A percentile compares a stretch with the other conserved stretches of the same genome.
Conservation (phyloP, 2,888 invertebrate species). For the Epistrophella euchroma region DNA sequence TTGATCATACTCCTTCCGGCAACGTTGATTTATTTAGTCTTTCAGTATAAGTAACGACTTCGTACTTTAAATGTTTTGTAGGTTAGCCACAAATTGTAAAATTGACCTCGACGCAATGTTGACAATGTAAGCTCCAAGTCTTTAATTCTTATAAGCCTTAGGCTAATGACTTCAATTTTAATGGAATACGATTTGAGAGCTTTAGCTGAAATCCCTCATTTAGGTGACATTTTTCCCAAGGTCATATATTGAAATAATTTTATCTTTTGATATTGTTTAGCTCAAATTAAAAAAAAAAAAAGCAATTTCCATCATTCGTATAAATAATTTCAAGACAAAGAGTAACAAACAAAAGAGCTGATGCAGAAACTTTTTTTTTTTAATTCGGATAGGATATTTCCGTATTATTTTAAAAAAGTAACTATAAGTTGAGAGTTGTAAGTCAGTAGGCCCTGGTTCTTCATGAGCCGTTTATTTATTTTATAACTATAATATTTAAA, state of each 20-base stretch:
- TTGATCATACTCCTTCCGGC: conserved; percentile 14
- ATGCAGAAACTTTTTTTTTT: neutral
- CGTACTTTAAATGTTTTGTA: neutral
- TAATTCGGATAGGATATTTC: too few species aligned
- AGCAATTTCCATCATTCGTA: too few species aligned
- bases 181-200: neutral
- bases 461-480: too few species aligned
- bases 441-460: too few species aligned
- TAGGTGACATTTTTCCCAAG: neutral
- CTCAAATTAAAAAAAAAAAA: too few species aligned
- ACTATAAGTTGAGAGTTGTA: too few species aligned
- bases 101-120: neutral
- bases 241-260: neutral
- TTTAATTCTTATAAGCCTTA: neutral
- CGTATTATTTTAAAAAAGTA: too few species aligned
- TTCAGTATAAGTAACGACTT: neutral
- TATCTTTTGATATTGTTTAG: neutral
- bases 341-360: conserved; percentile 24
- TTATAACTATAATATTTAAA: too few species aligned
- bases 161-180: neutral
- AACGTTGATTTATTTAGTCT: conserved; percentile 22
- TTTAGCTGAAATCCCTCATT: neutral
- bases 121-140: neutral
- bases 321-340: neutral
- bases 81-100: conserved; percentile 20